These are phyloP conservation scores for Lypha dubia DNA, from an alignment of 2,888 invertebrate species.

Conservation along the genomic window DNA sequence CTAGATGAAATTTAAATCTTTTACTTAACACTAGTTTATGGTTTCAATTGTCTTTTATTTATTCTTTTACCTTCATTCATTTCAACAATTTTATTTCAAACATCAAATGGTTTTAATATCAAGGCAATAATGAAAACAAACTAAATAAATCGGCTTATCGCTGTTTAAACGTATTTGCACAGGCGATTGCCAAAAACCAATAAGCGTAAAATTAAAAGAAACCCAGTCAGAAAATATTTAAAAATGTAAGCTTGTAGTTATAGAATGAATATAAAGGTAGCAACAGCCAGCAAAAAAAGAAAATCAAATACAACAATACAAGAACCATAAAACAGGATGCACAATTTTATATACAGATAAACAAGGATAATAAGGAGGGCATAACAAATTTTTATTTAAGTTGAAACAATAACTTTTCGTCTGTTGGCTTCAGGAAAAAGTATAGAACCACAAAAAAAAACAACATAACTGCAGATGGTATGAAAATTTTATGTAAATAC, in stretches of 20 bases:
- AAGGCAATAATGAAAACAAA: conserved; percentile 17
- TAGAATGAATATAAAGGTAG: conserved; percentile 57
- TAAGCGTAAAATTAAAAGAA: conserved; percentile 83
- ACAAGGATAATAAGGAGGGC: conserved; percentile 65
- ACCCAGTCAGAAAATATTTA: conserved; percentile 42
- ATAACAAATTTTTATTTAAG: conserved; percentile 57
- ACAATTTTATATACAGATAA: conserved; percentile 33
- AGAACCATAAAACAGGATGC: conserved; percentile 52
- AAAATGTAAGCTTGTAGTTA: conserved; percentile 43
- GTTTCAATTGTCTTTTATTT: conserved; percentile 28
- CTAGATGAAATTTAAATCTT: conserved; percentile 44
- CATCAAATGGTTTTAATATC: conserved; percentile 42
- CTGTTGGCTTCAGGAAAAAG: neutral
- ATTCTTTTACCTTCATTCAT: neutral
- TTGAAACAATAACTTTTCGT: conserved; percentile 59
- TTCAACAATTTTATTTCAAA: conserved; percentile 28
- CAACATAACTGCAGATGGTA: conserved; percentile 65
- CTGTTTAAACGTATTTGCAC: conserved; percentile 82
- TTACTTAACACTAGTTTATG: conserved; percentile 67
- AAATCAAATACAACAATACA: conserved; percentile 34
- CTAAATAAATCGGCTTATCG: conserved; percentile 77
- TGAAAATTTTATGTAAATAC: conserved; percentile 68
- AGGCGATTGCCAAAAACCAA: conserved; percentile 83
- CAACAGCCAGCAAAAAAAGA: conserved; percentile 54
- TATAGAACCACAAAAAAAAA: neutral